A percentile compares a stretch with the other conserved stretches of the same genome.
Evolutionary conservation across 2,797 vertebrate genomes (phyloP).

Genomic region (Potorous gilbertii): DNA sequence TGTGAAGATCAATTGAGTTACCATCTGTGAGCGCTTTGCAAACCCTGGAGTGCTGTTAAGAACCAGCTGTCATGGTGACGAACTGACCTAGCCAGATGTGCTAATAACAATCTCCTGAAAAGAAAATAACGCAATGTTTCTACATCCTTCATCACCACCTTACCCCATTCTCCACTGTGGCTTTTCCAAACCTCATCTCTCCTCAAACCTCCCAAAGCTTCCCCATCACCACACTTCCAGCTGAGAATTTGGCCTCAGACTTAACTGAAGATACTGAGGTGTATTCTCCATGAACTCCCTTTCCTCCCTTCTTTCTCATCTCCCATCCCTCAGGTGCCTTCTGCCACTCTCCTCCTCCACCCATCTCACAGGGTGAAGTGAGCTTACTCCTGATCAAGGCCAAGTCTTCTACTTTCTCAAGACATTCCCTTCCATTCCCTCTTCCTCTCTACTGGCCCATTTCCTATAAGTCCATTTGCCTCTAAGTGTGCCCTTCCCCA

Average conservation of each 20-base stretch:
- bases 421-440: not conserved
- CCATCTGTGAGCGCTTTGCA: not conserved
- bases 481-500: not conserved
- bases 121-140: not conserved
- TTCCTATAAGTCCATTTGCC: not conserved
- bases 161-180: not conserved
- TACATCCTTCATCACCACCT: not conserved
- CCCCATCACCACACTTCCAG: not conserved
- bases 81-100: not conserved
- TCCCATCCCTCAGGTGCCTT: not conserved
- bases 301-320: not conserved
- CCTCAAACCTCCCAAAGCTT: not conserved
- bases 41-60: not conserved
- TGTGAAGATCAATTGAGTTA: not conserved
- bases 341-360: not conserved
- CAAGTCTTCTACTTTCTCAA: not conserved
- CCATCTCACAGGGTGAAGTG: not conserved
- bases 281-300: not conserved
- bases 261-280: not conserved
- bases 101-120: no score
- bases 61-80: not conserved
- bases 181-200: not conserved
- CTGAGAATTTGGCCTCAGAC: not conserved
- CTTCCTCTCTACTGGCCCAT: not conserved
- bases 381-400: not conserved